Conservation (phyloP, 2,888 invertebrate genomes). For the Xanthorhoe spadicearia region DNA sequence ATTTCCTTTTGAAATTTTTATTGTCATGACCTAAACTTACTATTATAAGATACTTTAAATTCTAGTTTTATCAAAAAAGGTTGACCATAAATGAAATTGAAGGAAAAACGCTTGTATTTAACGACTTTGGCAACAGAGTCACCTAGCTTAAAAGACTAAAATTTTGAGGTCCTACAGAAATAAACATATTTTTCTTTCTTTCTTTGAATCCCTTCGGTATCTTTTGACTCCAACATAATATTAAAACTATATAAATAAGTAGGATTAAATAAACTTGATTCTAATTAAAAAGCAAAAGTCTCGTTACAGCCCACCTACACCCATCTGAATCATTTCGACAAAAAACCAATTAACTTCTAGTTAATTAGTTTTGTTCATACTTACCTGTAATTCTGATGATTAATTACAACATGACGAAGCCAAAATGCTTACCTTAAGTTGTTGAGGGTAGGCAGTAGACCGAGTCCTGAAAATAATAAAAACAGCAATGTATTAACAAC, state of each 20-base stretch:
- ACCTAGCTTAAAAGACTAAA: no score
- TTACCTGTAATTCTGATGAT: constrained; percentile 4
- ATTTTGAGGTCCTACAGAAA: no score
- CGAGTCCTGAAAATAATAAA: constrained; percentile 88
- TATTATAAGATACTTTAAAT: no score
- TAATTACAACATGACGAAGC: constrained; percentile 18
- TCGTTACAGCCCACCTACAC: constrained; percentile 20
- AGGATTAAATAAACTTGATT: not conserved
- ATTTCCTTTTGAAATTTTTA: no score
- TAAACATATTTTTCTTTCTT: no score
- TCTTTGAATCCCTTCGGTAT: no score
- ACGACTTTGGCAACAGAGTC: no score
- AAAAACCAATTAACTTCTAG: constrained; percentile 33
- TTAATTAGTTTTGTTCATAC: constrained; percentile 16
- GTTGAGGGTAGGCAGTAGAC: constrained; percentile 93
- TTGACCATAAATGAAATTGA: no score
- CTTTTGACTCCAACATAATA: no score
- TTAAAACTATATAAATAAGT: not conserved
- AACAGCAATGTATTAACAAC: not conserved
- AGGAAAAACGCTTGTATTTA: no score
- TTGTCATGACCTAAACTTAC: no score
- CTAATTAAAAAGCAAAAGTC: not conserved
- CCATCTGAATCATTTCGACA: constrained; percentile 14
- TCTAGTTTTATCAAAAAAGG: no score
- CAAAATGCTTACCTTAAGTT: constrained; percentile 89